phyloP scores from a whole-genome alignment of 2,113 vertebrate genomes.

The Sminthopsis crassicaudata region DNA sequence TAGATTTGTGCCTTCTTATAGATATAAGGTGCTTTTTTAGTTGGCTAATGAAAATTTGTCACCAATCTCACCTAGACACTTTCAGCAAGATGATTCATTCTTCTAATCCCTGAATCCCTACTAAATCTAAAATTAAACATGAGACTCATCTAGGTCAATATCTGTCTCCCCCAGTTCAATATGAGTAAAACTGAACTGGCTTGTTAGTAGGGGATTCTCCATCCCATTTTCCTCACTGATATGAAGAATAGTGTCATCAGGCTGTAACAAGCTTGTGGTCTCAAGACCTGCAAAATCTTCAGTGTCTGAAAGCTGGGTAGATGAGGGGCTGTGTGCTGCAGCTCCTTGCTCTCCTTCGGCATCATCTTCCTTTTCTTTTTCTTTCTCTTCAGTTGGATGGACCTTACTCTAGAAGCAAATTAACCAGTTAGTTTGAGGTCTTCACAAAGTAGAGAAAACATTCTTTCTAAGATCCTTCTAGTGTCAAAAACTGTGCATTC shows the following conservation, averaged over 20 bases:
- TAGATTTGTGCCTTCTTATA: conserved; percentile 60
- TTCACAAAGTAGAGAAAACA: not conserved
- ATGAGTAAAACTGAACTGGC: conserved; percentile 82
- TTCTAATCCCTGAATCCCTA: not conserved
- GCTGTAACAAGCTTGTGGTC: conserved; percentile 90
- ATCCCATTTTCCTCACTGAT: conserved; percentile 92
- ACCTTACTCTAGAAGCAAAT: conserved; percentile 78
- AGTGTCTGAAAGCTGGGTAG: conserved; percentile 86
- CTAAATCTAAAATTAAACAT: conserved; percentile 85
- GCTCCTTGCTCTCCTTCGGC: conserved; percentile 71
- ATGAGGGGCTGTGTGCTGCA: conserved; percentile 73
- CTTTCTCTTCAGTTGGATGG: conserved; percentile 71
- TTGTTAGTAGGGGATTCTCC: conserved; percentile 93
- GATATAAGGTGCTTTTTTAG: conserved; percentile 82
- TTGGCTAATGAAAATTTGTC: conserved; percentile 2
- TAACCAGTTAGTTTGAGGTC: conserved; percentile 43
- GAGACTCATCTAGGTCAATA: conserved; percentile 91
- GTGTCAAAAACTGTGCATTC: not conserved
- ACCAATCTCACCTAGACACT: conserved; percentile 49
- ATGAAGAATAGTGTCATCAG: conserved; percentile 87
- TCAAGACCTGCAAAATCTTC: conserved; percentile 91
- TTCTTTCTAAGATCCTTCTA: not conserved
- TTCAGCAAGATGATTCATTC: not conserved
- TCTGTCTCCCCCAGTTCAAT: conserved; percentile 88
- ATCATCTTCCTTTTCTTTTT: conserved; percentile 78